Evolutionary conservation across 2,888 invertebrate genomes (phyloP), one percentile per base, ranked within the genome.

Genomic region (Odontomyia ornata): DNA sequence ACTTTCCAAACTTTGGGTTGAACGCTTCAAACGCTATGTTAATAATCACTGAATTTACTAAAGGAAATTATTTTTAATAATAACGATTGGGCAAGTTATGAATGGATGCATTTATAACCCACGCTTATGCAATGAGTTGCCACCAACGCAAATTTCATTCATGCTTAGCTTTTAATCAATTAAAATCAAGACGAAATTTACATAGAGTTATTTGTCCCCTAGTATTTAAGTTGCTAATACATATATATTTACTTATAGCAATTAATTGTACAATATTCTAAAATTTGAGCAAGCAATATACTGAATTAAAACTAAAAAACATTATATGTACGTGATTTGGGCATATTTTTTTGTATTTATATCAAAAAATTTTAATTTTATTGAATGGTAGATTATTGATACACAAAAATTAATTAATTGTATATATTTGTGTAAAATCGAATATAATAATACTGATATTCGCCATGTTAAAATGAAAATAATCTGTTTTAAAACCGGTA

Each of bases 161-260:
- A 77, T 75, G 71, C 77, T 76, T 77, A 76, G 77, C 71, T 77
- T 77, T 71, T 75, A 69, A 64, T 30, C 27, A 27, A 28, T 28
- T 11, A 11, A 65, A 60, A 60, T 21, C 18, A 4, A 21, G 23
- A 18, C 4, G 57, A 60, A 25, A 60, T 9, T 11, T 4, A 60
- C 21, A 60, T 60, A 60, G 2, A 65, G 13, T 28, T 36, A 46
- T 72, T 56, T 77, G 72, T 28, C 76, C 65, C 65, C 56, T 78
- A 78, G 64, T 30, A 62, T 46, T 76, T 78, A 78, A 78, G 78
- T 76, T 73, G 78, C 65, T 76, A 73, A 72, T 57, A 73, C 60
- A 21, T 52, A 36, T 36, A 36, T 36, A 36, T 36, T 36, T 36
- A 36, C 36, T 3, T 9, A 36, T 72, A 18, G n/a, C 18, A 52